Base-by-base conservation (phyloP, 2,797 vertebrate genomes). In the Schizopygopsis malacanthus region DNA sequence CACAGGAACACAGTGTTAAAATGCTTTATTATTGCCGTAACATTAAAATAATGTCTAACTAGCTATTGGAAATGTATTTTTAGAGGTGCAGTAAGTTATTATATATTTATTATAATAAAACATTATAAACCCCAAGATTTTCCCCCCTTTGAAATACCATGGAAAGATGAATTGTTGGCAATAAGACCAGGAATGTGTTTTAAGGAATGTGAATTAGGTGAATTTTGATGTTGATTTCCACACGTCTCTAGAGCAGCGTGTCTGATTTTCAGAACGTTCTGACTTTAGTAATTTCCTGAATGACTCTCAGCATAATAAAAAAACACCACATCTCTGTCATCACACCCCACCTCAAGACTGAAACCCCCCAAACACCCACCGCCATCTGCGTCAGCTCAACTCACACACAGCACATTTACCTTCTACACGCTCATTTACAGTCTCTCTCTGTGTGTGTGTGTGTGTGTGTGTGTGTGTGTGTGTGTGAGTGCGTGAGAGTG, bases 391-490 rank as follows among this genome's bases (percentile, higher is more conserved):
- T 79, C 83, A 79, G 54, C 73, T 73, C 56, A 67, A 18, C 56
- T 65, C 33, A 59, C 65, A 79, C 75, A 37, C 70, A 65, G 56
- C 50, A 78, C 9, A 12, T 54, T 79, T 85, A 65, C 75, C 65
- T 78, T 70, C 65, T 79, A 63, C 56, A 63, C 1, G 0, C 56
- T 61, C 77, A 45, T 63, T 63, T 79, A 28, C 39, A 63, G 79
- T 77, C 54, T 73, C 41, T 43, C 0, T 43, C 8, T 41, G 39
- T 39, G 39, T 41, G 39, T 41, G 39, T 41, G 41, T 41, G 41
- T 41, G 41, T 41, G 41, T 8, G 41, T 41, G 84, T 77, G 85
- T 82, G 79, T 79, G 75, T 77, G 86, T 61, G 82, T 59, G 86
- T 82, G 79, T 65, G 87, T 79, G 80, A 81, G 61, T 79, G 73